These are phyloP conservation scores for Eriosoma lanigerum DNA, from an alignment of 1,140 invertebrate species.

Conservation along the genomic window DNA sequence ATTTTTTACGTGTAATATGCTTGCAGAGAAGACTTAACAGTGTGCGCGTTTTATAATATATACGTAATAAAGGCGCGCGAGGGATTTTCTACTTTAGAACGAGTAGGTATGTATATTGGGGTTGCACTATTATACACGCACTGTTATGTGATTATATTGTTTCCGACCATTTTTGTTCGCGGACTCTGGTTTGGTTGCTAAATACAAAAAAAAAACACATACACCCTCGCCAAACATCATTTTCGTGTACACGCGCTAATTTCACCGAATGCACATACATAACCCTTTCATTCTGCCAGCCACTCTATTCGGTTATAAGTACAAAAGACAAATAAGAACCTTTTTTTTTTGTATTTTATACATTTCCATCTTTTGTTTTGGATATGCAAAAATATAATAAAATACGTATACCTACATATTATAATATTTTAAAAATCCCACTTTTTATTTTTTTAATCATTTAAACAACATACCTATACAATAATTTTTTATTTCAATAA, in stretches of 20 bases:
- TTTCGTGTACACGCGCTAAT: constrained; percentile 3
- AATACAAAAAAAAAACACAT: constrained; percentile 13
- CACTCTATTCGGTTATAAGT: not conserved
- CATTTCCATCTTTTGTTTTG: too few relatives aligned
- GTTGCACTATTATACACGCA: not conserved
- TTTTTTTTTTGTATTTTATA: not conserved
- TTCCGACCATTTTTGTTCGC: constrained; percentile 43
- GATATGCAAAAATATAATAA: too few relatives aligned
- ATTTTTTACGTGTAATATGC: not conserved
- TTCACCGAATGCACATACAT: not conserved
- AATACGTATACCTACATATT: too few relatives aligned
- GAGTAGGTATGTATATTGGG: not conserved
- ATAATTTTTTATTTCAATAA: too few relatives aligned
- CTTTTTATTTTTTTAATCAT: too few relatives aligned
- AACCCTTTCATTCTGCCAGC: not conserved
- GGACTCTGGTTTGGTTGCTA: constrained; percentile 26
- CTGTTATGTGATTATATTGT: constrained; percentile 13
- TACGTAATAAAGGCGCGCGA: not conserved
- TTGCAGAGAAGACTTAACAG: not conserved
- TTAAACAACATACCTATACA: too few relatives aligned
- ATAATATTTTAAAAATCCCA: too few relatives aligned
- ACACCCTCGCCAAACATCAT: not conserved
- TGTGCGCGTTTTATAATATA: not conserved
- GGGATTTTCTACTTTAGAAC: not conserved
- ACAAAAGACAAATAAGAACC: constrained; percentile 8